These are phyloP conservation scores for Orthosia gracilis DNA, from an alignment of 2,888 invertebrate genomes.

Conservation along the genomic window DNA sequence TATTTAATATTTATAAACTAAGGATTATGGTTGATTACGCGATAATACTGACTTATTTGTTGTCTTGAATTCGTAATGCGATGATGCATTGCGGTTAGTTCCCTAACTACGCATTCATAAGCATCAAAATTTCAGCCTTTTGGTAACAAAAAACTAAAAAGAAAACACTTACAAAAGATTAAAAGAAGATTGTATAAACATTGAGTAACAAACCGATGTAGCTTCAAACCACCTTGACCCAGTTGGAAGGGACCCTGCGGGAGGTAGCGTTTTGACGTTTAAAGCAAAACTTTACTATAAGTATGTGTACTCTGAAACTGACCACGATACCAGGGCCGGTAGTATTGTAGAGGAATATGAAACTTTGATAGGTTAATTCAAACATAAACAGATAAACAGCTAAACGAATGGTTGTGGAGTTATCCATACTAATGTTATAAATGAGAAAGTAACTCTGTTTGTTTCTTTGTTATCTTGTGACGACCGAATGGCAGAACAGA, in stretches of 20 bases:
- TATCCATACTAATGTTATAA: neutral
- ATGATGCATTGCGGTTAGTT: neutral
- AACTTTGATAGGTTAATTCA: constrained; percentile 9
- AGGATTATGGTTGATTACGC: constrained; percentile 10
- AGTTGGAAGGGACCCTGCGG: constrained; percentile 55
- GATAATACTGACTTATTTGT: constrained; percentile 10
- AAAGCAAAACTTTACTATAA: constrained; percentile 48
- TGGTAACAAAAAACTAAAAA: constrained; percentile 4
- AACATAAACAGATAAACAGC: constrained; percentile 8
- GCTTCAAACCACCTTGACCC: constrained; percentile 61
- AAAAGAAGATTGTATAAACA: constrained; percentile 44
- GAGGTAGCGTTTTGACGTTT: constrained; percentile 48
- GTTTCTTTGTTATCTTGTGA: too few species aligned
- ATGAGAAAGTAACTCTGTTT: too few species aligned
- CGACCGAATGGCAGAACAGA: too few species aligned
- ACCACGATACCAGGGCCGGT: constrained; percentile 31
- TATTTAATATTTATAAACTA: constrained; percentile 6
- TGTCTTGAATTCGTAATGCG: constrained; percentile 1
- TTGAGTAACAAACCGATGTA: constrained; percentile 28
- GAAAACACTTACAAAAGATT: constrained; percentile 24
- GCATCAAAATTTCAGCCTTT: neutral
- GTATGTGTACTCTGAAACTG: constrained; percentile 26
- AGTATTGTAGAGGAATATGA: neutral
- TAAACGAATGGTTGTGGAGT: neutral
- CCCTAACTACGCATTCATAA: neutral